A percentile compares a stretch with the other conserved stretches of the same genome.
Evolutionary conservation across 2,797 vertebrate genomes (phyloP).

Genomic region (Pseudocheirus occidentalis): DNA sequence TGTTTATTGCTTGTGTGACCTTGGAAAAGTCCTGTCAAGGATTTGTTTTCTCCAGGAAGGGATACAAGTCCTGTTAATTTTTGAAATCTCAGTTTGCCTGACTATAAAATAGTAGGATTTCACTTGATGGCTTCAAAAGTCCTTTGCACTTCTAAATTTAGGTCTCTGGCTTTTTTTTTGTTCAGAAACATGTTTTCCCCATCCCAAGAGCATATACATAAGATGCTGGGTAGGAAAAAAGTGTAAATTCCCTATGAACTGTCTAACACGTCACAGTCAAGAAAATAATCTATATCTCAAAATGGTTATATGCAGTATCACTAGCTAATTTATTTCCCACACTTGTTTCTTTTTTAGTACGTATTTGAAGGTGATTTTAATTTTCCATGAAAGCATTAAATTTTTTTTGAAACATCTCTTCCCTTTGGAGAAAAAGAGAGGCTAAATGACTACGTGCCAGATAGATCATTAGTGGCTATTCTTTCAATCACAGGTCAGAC

Average conservation of each 20-base stretch:
- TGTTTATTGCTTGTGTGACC: not conserved
- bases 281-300: not conserved
- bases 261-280: not conserved
- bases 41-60: not conserved
- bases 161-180: not conserved
- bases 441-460: not conserved
- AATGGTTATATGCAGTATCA: not conserved
- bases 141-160: not conserved
- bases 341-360: not conserved
- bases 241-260: not conserved
- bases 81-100: not conserved
- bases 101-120: not conserved
- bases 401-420: not conserved
- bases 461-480: not conserved
- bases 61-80: not conserved
- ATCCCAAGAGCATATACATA: not conserved
- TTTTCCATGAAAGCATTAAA: not conserved
- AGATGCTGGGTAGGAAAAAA: not conserved
- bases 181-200: not conserved
- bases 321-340: not conserved
- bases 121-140: not conserved
- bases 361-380: not conserved
- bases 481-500: not conserved
- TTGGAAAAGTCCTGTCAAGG: not conserved
- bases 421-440: not conserved